Evolutionary conservation across 2,797 vertebrate genomes (phyloP).

Genomic region (Periparus ater): DNA sequence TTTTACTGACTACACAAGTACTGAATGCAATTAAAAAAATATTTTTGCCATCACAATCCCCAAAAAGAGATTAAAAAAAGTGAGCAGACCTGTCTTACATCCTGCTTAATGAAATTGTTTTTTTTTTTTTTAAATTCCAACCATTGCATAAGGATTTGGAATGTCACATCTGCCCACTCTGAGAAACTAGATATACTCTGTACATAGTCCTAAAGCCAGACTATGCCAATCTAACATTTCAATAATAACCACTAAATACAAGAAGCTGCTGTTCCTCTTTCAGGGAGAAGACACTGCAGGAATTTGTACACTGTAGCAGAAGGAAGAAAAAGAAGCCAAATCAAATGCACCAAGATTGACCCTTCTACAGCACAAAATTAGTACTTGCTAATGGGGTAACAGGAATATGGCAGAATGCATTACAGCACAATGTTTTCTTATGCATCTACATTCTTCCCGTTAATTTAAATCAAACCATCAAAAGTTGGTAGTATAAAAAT

Average conservation of each 20-base stretch:
- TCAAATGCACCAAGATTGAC: background rate
- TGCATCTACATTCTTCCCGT: background rate
- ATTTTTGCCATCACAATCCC: background rate
- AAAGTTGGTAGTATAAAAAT: background rate
- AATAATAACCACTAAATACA: background rate
- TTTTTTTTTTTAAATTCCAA: background rate
- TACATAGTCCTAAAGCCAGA: background rate
- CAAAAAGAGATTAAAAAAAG: background rate
- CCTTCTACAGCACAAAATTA: background rate
- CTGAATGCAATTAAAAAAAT: background rate
- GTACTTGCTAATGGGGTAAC: background rate
- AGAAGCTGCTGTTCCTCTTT: background rate
- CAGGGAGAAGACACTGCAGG: background rate
- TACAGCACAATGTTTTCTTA: background rate
- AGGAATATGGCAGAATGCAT: background rate
- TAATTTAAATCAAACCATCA: background rate
- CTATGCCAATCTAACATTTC: background rate
- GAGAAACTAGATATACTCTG: background rate
- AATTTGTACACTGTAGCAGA: background rate
- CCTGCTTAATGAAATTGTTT: background rate
- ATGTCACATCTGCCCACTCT: background rate
- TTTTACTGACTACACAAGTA: background rate
- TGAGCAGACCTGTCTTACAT: background rate
- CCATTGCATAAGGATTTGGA: background rate
- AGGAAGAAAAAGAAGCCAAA: background rate